phyloP scores from a whole-genome alignment of 1,140 invertebrate species.

The Drosophila triauraria region DNA sequence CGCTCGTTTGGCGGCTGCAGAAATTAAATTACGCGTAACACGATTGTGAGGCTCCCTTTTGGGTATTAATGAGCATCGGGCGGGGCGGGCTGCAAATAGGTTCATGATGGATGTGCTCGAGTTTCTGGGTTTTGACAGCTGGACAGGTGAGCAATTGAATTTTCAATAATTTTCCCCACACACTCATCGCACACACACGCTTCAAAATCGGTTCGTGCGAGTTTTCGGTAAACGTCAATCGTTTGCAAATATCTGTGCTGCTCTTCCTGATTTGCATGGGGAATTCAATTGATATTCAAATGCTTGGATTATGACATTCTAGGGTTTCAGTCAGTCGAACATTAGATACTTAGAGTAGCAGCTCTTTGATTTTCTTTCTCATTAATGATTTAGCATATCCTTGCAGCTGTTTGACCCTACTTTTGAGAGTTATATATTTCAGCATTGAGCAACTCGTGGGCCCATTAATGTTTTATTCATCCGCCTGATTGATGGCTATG shows the following conservation, averaged over 20 bases:
- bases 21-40: constrained; percentile 84
- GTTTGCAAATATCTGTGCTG: constrained; percentile 25
- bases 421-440: not conserved
- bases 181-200: not conserved
- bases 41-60: constrained; percentile 71
- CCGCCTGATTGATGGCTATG: constrained; percentile 31
- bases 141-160: constrained; percentile 58
- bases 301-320: not conserved
- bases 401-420: not conserved
- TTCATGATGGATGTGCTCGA: constrained; percentile 65
- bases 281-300: constrained; percentile 38
- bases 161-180: constrained; percentile 19
- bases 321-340: not conserved
- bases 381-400: not conserved
- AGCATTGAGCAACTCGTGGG: constrained; percentile 17
- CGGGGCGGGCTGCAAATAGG: constrained; percentile 56
- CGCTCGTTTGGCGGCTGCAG: constrained; percentile 44
- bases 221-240: constrained; percentile 27
- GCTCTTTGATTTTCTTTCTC: constrained; percentile 3
- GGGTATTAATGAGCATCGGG: constrained; percentile 77
- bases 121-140: constrained; percentile 50
- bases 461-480: constrained; percentile 44
- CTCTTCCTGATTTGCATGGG: constrained; percentile 26
- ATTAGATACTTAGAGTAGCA: not conserved
- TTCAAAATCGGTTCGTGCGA: constrained; percentile 34